Conservation (phyloP, 2,113 vertebrate species). For the Chionis minor region DNA sequence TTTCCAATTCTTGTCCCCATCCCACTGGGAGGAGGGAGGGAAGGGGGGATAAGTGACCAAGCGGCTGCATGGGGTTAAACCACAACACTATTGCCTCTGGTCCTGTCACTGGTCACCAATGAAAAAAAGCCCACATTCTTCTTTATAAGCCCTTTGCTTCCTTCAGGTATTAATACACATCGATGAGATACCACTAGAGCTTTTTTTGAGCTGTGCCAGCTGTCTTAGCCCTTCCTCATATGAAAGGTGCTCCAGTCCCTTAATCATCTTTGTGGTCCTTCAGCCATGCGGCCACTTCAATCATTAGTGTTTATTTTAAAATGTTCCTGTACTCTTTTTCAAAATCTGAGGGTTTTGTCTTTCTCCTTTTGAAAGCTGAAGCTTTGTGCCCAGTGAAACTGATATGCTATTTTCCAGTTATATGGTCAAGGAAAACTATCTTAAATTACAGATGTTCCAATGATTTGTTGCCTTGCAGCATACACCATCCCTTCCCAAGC, state of each 20-base stretch:
- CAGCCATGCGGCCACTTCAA: background rate
- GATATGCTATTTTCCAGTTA: background rate
- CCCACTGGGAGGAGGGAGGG: background rate
- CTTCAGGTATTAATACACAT: background rate
- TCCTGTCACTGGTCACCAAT: background rate
- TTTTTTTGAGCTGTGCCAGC: background rate
- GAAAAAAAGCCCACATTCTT: background rate
- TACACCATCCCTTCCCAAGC: background rate
- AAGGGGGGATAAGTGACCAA: background rate
- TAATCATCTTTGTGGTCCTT: background rate
- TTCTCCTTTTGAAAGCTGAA: background rate
- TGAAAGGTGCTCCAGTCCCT: background rate
- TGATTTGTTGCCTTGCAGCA: background rate
- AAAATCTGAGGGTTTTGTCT: background rate
- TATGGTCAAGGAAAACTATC: background rate
- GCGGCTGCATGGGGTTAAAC: background rate
- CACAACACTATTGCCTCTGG: background rate
- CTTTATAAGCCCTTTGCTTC: background rate
- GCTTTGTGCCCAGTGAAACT: background rate
- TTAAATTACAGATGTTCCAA: background rate
- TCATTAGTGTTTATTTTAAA: background rate
- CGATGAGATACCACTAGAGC: background rate
- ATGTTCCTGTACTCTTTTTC: background rate
- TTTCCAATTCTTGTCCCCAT: background rate
- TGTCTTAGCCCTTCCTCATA: background rate